Conservation (phyloP, 2,113 vertebrate genomes). For the Peucedramus taeniatus region DNA sequence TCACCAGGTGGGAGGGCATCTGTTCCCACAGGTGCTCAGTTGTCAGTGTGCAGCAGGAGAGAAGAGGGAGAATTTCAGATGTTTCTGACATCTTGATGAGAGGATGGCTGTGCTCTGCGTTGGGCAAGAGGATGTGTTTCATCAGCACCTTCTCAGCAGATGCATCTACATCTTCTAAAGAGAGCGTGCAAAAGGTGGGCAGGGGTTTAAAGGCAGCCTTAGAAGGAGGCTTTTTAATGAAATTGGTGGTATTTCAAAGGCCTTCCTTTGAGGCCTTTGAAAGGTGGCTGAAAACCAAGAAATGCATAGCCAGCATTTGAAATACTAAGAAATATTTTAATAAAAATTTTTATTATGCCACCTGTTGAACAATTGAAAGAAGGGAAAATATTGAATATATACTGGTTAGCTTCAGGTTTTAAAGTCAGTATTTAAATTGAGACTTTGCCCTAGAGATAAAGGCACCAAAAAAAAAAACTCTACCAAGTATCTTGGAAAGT, state of each 20-base stretch:
- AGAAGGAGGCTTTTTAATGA: background rate
- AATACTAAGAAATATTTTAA: background rate
- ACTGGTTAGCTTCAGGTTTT: background rate
- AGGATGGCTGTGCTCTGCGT: fast-evolving
- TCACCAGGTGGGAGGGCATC: background rate
- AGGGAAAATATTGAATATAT: background rate
- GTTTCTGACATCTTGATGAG: background rate
- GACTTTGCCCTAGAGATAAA: background rate
- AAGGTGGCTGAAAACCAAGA: background rate
- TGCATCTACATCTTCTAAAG: background rate
- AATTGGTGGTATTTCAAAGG: background rate
- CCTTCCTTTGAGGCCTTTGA: too few species aligned
- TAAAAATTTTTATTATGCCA: background rate
- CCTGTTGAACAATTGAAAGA: background rate
- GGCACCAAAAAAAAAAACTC: background rate
- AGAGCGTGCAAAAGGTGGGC: background rate
- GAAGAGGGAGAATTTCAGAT: background rate
- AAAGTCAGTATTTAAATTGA: background rate
- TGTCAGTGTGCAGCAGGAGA: background rate
- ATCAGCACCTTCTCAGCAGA: background rate
- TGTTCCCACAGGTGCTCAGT: background rate
- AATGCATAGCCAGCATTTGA: background rate
- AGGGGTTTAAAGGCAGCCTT: background rate
- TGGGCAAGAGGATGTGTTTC: fast-evolving
- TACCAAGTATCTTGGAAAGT: background rate